Conservation (phyloP, 2,113 vertebrate species). For the Calidris pygmaea region DNA sequence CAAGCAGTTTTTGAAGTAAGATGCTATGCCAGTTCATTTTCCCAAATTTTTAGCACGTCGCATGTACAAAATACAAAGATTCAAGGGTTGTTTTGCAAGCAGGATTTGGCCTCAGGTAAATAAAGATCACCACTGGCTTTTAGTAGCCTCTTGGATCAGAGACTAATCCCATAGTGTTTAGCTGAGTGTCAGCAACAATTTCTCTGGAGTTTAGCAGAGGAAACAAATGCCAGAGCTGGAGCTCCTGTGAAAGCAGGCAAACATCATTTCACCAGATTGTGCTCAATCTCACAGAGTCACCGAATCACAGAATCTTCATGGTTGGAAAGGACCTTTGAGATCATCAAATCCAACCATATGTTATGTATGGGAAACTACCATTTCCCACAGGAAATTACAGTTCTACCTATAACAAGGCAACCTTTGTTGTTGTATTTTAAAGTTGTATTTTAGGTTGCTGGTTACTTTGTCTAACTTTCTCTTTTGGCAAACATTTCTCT, state of each 20-base stretch:
- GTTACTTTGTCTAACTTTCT: background rate
- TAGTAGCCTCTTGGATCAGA: background rate
- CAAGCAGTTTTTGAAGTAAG: background rate
- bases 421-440: background rate
- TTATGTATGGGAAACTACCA: background rate
- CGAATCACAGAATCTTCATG: too few relatives aligned
- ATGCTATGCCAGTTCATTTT: background rate
- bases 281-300: background rate
- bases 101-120: background rate
- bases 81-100: fast-evolving
- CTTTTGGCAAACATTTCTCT: background rate
- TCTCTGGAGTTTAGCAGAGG: background rate
- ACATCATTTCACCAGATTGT: background rate
- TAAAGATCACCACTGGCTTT: background rate
- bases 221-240: background rate
- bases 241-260: background rate
- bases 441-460: background rate
- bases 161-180: background rate
- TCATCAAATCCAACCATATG: too few relatives aligned
- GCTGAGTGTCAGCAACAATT: background rate
- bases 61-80: fast-evolving
- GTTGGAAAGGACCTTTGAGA: too few relatives aligned
- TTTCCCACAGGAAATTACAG: background rate
- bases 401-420: background rate
- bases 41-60: background rate